These are phyloP conservation scores for Trichomycterus rosablanca DNA, from an alignment of 2,113 vertebrate species.

Conservation along the genomic window DNA sequence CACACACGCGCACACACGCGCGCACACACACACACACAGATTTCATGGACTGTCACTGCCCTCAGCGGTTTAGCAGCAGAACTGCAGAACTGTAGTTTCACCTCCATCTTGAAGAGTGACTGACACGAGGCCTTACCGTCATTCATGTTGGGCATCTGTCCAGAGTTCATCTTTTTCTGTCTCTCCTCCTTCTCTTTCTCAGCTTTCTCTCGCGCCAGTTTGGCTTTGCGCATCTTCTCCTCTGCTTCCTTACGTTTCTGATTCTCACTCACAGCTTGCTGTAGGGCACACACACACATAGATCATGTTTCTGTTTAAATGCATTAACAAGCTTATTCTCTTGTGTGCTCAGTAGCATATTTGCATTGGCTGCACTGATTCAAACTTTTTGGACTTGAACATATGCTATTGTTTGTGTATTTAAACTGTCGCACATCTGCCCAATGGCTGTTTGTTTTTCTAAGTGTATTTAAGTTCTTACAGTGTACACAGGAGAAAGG, in stretches of 20 bases:
- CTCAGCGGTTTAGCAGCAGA: slow-evolving; percentile 2
- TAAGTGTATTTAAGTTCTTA: neutral
- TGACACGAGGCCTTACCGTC: slow-evolving; percentile 61
- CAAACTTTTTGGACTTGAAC: too few species aligned
- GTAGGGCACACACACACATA: slow-evolving; percentile 36
- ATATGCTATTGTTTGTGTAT: neutral
- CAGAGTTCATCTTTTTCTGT: slow-evolving; percentile 68
- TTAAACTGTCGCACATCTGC: neutral
- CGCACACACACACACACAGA: slow-evolving; percentile 17
- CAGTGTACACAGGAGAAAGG: neutral
- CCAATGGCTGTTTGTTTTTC: neutral
- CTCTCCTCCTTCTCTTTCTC: slow-evolving; percentile 77
- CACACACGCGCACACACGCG: slow-evolving; percentile 8
- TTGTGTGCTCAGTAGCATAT: neutral
- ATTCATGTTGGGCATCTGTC: slow-evolving; percentile 66
- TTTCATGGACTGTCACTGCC: slow-evolving; percentile 20
- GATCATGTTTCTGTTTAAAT: neutral
- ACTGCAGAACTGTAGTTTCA: neutral
- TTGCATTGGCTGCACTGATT: neutral
- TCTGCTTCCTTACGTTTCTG: slow-evolving; percentile 75
- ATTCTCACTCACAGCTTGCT: slow-evolving; percentile 81
- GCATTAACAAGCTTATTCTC: neutral
- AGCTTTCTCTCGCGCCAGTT: slow-evolving; percentile 76
- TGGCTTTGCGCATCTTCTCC: slow-evolving; percentile 75
- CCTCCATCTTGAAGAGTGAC: too few species aligned